Base-by-base conservation (phyloP, 2,113 vertebrate genomes). In the Cryptomyrus ogoouensis region DNA sequence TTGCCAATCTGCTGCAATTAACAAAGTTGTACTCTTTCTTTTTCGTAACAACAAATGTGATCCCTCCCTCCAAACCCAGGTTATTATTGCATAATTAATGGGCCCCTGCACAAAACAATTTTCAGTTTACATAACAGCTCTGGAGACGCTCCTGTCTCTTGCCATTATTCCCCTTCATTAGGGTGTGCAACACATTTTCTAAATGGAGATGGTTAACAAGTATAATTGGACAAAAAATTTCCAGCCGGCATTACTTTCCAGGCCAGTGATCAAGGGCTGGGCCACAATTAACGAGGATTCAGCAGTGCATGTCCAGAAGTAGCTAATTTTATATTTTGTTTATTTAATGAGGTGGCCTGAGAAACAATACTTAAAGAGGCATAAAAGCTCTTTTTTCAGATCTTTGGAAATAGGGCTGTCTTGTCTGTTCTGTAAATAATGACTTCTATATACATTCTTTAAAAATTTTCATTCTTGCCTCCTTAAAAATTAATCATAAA, bases 121-220 rank as follows among this genome's bases (percentile, higher is more conserved):
- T 77, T 35, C 66, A 12, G 19, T 66, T 66, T 90, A 46, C 50
- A 52, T 86, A 91, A 62, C 31, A 27, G 66, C 21, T 19, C 49
- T 90, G 50, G 42, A 24, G 50, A 12, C 39, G 24, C 0, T 49
- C 56, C 80, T 49, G 6, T 1, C 9, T 70, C 77, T 52, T 44
- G 42, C 77, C 50, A 58, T 77, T 91, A 80, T 87, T 77, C 31
- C 85, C 50, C 35, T 47, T 46, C 39, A 87, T 77, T 74, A 66
- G 66, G 52, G 42, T 74, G 39, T 46, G 86, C 46, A 56, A 86
- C 47, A 62, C 80, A 89, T 74, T 80, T 91, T 91, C 80, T 88
- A 21, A 88, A 47, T 74, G 47, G 80, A 80, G 91, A 46, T 89
- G 58, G 56, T 56, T 90, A 87, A 85, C 89, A 87, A 90, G 44